Base-by-base conservation (phyloP, 1,140 invertebrate species). In the Pantala flavescens region DNA sequence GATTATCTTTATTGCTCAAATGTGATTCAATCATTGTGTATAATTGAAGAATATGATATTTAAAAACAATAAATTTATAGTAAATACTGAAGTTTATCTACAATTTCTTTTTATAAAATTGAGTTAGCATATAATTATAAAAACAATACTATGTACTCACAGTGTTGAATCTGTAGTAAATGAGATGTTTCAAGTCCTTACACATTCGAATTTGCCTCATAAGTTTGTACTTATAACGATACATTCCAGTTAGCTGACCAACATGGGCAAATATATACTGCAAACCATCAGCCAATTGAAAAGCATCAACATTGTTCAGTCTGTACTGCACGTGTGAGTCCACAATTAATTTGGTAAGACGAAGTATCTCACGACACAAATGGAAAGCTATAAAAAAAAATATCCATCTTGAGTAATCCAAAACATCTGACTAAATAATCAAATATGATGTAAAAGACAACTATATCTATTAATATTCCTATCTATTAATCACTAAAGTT, bases 171-270 rank as follows among this genome's bases (percentile, higher is more conserved):
- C 98, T 89, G 85, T 99, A 99, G 83, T 99, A 99, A 75, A 99
- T 98, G 73, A 99, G 85, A 88, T 99, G 98, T 81, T 99, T 99
- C 77, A 99, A 86, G 85, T 99, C 98, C 83, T 99, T 99, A 86
- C 98, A 99, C 98, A 99, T 99, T 73, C 98, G 85, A 77, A 99
- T 99, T 86, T 99, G 98, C 81, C 96, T 90, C 98, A 99, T 99
- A 19, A 99, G 85, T 83, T 99, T 99, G 84, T 99, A 99, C 81
- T 99, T 99, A 86, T 99, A 99, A 71, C 98, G 87, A 84, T 99
- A 99, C 98, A 99, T 99, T 82, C 98, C 98, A 7, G 98, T 99
- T 19, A 99, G 85, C 83, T 99, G 98, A 12, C 98, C 98, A 28
- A 99, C 98, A 81, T 99, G 98, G 23, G 98, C 96, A 85, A 99